A percentile compares a stretch with the other conserved stretches of the same genome.
Conservation (phyloP, 1,140 invertebrate species). For the Chlorops oryzae region DNA sequence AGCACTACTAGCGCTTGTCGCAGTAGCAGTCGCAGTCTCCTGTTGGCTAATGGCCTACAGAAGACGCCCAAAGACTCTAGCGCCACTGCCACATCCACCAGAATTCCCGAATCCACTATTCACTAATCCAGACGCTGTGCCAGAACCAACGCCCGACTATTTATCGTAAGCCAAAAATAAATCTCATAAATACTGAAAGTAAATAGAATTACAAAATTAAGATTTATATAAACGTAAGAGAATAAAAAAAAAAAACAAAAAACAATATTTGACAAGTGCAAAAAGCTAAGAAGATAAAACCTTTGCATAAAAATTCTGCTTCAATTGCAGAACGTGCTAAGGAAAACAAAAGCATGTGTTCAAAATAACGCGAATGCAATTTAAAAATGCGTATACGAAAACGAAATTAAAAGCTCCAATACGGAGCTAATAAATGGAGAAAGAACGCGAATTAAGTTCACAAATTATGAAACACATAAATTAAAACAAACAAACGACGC, state of each 20-base stretch:
- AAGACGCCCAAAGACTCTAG: constrained; percentile 73
- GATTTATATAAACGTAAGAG: not conserved
- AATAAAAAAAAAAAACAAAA: not conserved
- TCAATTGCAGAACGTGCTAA: no score
- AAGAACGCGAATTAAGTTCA: no score
- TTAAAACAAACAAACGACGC: no score
- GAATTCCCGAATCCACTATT: constrained; percentile 93
- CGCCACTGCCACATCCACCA: constrained; percentile 86
- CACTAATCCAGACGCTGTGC: constrained; percentile 65
- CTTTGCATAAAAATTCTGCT: no score
- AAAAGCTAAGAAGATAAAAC: no score
- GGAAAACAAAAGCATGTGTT: no score
- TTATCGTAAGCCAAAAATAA: constrained; percentile 30
- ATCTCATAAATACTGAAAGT: not conserved
- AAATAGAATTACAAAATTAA: constrained; percentile 9
- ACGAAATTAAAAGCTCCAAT: no score
- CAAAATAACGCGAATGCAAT: no score
- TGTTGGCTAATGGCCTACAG: constrained; percentile 93
- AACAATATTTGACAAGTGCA: no score
- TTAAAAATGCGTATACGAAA: no score
- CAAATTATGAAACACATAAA: no score
- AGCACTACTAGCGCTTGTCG: constrained; percentile 81
- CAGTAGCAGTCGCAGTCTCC: constrained; percentile 87
- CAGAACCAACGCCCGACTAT: constrained; percentile 50
- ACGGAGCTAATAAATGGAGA: no score